Conservation (phyloP, 2,888 invertebrate species). For the Biston stratarius region DNA sequence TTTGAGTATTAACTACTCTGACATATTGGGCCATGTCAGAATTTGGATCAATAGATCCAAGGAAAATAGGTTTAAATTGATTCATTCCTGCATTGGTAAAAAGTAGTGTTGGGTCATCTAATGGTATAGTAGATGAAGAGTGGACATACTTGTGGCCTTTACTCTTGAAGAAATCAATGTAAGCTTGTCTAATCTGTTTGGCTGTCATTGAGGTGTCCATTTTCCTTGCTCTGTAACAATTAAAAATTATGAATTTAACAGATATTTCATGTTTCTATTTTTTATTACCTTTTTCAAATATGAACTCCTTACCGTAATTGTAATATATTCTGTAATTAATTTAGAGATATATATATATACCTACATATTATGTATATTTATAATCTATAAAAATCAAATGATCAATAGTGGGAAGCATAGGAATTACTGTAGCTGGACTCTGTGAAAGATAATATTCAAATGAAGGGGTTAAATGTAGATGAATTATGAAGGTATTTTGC, state of each 20-base stretch:
- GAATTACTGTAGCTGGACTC: no score
- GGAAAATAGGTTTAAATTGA: conserved; percentile 99
- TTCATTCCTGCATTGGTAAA: conserved; percentile 99
- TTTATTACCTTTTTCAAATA: neutral
- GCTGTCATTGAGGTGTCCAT: conserved; percentile 89
- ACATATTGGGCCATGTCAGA: conserved; percentile 97
- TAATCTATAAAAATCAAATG: no score
- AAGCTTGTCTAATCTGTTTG: conserved; percentile 93
- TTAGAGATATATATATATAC: no score
- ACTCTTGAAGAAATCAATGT: conserved; percentile 95
- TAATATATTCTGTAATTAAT: no score
- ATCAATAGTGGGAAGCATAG: no score
- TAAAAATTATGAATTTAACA: neutral
- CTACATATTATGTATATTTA: no score
- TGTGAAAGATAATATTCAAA: no score
- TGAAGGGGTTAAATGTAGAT: no score
- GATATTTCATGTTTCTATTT: no score
- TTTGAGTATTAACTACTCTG: conserved; percentile 97
- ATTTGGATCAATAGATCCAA: conserved; percentile 98
- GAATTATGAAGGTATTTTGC: neutral
- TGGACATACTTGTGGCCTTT: conserved; percentile 97
- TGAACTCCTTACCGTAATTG: no score
- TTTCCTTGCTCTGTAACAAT: conserved; percentile 44
- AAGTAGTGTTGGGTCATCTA: conserved; percentile 98
- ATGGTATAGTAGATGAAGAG: conserved; percentile 98